Evolutionary conservation across 2,888 invertebrate genomes (phyloP).

Genomic region (Conus canariensis): DNA sequence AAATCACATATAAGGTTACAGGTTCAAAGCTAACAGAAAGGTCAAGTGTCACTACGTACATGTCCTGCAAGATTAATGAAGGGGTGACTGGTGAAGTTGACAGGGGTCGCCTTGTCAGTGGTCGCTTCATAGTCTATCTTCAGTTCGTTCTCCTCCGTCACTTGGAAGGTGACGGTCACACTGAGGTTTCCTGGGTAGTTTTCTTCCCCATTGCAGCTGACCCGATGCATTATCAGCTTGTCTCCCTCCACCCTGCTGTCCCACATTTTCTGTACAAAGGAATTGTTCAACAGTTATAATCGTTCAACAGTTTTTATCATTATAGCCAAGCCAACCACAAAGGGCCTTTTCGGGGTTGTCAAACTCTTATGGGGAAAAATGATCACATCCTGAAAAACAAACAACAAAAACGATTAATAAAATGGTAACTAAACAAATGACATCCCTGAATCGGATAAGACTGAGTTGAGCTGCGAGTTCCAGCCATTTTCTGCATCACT

Average conservation of each 20-base stretch:
- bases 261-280: slow-evolving; percentile 84
- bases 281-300: no score
- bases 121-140: slow-evolving; percentile 87
- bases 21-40: no score
- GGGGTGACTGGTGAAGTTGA: slow-evolving; percentile 92
- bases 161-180: slow-evolving; percentile 85
- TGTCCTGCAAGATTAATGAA: slow-evolving; percentile 97
- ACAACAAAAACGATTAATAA: no score
- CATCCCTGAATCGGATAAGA: no score
- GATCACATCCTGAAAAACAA: no score
- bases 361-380: no score
- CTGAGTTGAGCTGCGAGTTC: no score
- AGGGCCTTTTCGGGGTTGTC: neutral
- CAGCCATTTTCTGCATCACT: no score
- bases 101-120: slow-evolving; percentile 88
- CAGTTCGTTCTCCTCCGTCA: slow-evolving; percentile 86
- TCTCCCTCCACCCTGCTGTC: slow-evolving; percentile 81
- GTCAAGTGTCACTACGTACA: slow-evolving; percentile 78
- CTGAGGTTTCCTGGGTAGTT: slow-evolving; percentile 92
- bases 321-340: slow-evolving; percentile 33
- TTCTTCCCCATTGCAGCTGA: slow-evolving; percentile 88
- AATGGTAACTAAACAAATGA: no score
- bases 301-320: no score
- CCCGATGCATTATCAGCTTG: slow-evolving; percentile 86
- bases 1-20: no score